Base-by-base conservation (phyloP, 2,113 vertebrate species). In the Pitta sordida region DNA sequence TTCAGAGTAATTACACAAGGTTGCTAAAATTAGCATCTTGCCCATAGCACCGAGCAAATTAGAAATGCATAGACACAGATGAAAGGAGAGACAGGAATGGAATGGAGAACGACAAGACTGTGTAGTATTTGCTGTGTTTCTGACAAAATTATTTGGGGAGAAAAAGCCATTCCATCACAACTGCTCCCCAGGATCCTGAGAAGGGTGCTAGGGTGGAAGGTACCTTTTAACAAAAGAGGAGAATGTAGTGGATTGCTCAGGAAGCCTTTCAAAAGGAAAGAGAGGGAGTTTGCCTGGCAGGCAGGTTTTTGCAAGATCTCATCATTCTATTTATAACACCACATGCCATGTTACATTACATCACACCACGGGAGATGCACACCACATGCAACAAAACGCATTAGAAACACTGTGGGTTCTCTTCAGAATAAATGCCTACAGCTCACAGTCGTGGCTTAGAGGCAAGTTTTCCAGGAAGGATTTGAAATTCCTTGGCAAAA, bases 281-380 rank as follows among this genome's bases (percentile, higher is more conserved):
- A 80, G 88, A 86, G 56, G 0, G 37, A 87, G 88, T 83, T 81
- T 96, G 95, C 96, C 96, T 96, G 87, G 85, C 71, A 95, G 97
- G 97, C 95, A 95, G 81, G 87, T 94, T 95, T 90, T 86, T 94
- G 86, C 95, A 87, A 85, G 88, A 94, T 90, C 48, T 90, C 82
- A 53, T 41, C 24, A 6, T 94, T 96, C 97, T 98, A 97, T 98
- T 97, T 98, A 97, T 97, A 96, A 92, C 92, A 70, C 60, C 37
- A 78, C 86, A 96, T 94, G 92, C 90, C 95, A 87, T 46, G 44
- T 96, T 94, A 88, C 64, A 93, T 97, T 95, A 92, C 79, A 80
- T 91, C 73, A 77, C 93, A 93, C 80, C 37, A 56, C 15, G 15
- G 84, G 76, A 96, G 94, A 97, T 44, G 88, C 49, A 87, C 73